A percentile compares a stretch with the other conserved stretches of the same genome.
Evolutionary conservation across 2,113 vertebrate genomes (phyloP).

Genomic region (Prolemur simus): DNA sequence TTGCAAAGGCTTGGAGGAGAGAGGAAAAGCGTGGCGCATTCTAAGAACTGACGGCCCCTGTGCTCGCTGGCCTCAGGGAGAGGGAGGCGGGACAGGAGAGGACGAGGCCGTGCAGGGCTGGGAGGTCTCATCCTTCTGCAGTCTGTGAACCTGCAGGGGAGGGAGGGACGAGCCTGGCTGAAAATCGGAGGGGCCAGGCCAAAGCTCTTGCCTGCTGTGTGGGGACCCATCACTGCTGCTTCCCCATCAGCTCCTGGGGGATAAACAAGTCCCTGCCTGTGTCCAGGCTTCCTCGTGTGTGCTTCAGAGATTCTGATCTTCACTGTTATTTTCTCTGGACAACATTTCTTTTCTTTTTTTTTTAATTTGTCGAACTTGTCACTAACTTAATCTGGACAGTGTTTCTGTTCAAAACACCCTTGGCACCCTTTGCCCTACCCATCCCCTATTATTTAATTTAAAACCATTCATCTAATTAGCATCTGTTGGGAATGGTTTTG

Average conservation of each 20-base stretch:
- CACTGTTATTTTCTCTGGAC: slow-evolving; percentile 47
- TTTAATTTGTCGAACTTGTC: too few relatives aligned
- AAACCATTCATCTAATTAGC: slow-evolving; percentile 64
- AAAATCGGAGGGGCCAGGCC: not conserved
- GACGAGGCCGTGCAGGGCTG: too few relatives aligned
- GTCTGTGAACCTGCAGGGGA: not conserved
- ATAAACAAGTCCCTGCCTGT: not conserved
- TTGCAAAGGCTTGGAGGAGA: not conserved
- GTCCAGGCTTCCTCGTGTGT: not conserved
- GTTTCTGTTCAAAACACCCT: slow-evolving; percentile 42
- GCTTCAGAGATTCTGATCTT: not conserved
- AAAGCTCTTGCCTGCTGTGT: not conserved
- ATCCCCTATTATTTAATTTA: slow-evolving; percentile 50
- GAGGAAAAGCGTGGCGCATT: too few relatives aligned
- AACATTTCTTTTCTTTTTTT: not conserved
- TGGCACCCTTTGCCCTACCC: slow-evolving; percentile 6
- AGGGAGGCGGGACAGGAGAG: not conserved
- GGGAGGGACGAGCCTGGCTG: not conserved
- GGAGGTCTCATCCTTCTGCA: too few relatives aligned
- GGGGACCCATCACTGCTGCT: accelerated
- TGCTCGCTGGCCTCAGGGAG: not conserved
- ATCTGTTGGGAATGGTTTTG: slow-evolving; percentile 51
- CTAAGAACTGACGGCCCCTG: not conserved
- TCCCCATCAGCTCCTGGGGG: not conserved
- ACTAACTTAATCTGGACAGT: not conserved